These are phyloP conservation scores for Zaprionus camerounensis DNA, from an alignment of 1,140 invertebrate species.

Conservation along the genomic window DNA sequence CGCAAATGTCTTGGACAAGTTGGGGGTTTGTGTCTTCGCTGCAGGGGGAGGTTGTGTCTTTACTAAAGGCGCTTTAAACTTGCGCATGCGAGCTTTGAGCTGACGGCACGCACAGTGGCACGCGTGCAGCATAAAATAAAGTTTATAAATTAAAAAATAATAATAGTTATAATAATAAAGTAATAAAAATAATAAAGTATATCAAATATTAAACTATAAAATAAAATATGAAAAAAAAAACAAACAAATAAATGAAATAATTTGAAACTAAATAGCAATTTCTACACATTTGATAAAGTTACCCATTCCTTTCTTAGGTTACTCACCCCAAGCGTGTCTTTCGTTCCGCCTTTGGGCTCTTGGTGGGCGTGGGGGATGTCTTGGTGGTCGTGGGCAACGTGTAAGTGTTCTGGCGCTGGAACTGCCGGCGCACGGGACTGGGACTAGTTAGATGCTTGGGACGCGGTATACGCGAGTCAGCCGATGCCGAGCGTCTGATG, in stretches of 20 bases:
- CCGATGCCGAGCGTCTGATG: conserved; percentile 55
- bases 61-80: neutral
- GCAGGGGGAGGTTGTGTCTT: conserved; percentile 40
- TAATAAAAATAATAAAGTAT: neutral
- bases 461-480: conserved; percentile 84
- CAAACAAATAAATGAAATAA: neutral
- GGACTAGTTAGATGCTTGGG: conserved; percentile 84
- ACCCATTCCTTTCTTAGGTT: neutral
- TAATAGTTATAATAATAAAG: neutral
- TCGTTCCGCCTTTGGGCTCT: conserved; percentile 64
- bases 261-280: neutral
- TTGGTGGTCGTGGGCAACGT: conserved; percentile 74
- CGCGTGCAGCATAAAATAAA: neutral
- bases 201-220: neutral
- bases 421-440: conserved; percentile 82
- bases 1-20: neutral
- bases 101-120: conserved; percentile 42
- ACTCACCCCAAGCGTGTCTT: conserved; percentile 64
- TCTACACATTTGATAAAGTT: neutral
- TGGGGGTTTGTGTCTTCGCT: conserved; percentile 32
- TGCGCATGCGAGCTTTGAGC: neutral
- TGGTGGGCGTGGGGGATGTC: conserved; percentile 30
- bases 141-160: neutral
- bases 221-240: neutral
- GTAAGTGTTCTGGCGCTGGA: conserved; percentile 85